Conservation (phyloP, 2,113 vertebrate genomes). For the Erinaceus europaeus region DNA sequence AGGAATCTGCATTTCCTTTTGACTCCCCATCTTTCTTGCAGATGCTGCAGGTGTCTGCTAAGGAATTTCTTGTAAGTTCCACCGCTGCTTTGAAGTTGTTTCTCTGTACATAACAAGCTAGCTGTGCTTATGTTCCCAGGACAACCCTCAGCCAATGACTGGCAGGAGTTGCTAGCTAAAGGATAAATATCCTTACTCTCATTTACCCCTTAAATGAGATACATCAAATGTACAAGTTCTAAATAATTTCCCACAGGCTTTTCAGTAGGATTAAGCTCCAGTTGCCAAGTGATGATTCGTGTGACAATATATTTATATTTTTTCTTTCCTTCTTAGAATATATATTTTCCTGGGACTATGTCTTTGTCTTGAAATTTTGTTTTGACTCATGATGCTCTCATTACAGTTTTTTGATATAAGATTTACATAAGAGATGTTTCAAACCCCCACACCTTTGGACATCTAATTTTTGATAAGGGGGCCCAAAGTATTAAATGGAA, state of each 20-base stretch:
- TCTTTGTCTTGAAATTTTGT: background rate
- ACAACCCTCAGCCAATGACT: background rate
- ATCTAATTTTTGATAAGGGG: too few relatives aligned
- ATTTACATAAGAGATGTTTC: background rate
- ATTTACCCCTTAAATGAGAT: background rate
- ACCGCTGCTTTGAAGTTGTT: background rate
- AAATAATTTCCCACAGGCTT: background rate
- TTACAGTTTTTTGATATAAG: background rate
- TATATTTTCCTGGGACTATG: background rate
- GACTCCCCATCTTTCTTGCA: background rate
- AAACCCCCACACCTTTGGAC: background rate
- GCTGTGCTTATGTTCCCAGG: background rate
- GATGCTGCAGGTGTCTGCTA: background rate
- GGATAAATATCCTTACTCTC: background rate
- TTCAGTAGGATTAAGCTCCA: background rate
- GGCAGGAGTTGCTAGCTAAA: too few relatives aligned
- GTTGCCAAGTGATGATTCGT: background rate
- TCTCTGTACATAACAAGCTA: background rate
- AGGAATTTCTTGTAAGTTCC: background rate
- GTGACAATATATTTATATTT: background rate
- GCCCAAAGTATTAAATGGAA: too few relatives aligned
- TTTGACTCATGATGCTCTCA: background rate
- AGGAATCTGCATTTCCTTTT: background rate
- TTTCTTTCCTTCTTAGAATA: background rate
- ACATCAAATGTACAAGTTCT: background rate